These are phyloP conservation scores for Tragulus kanchil DNA, from an alignment of 2,113 vertebrate genomes.

Conservation along the genomic window DNA sequence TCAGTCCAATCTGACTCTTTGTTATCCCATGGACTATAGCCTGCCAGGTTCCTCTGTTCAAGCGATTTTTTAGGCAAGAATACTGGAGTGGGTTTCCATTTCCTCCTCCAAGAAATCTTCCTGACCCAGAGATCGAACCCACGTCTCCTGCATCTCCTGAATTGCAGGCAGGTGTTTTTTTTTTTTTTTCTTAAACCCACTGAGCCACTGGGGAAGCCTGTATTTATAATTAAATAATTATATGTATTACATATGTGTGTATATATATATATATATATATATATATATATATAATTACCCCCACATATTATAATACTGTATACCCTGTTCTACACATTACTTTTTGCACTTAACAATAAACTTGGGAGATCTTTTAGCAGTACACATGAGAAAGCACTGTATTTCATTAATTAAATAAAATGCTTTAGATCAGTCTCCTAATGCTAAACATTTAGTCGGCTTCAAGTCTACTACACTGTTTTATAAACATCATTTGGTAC, in stretches of 20 bases:
- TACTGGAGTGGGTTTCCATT: background rate
- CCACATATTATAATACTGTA: background rate
- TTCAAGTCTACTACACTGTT: background rate
- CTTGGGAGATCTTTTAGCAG: background rate
- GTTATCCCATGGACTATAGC: background rate
- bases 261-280: background rate
- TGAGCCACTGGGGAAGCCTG: background rate
- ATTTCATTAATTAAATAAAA: conserved; percentile 22
- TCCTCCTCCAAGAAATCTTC: background rate
- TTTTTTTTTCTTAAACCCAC: background rate
- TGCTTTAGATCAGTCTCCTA: background rate
- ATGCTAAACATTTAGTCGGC: background rate
- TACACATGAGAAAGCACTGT: background rate
- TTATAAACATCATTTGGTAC: conserved; percentile 30
- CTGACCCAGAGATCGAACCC: background rate
- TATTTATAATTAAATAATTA: background rate
- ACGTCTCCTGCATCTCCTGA: background rate
- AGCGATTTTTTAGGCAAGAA: background rate
- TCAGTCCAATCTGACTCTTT: no score
- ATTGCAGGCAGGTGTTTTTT: background rate
- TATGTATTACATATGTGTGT: background rate
- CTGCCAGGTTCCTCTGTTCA: background rate
- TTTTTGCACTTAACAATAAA: conserved; percentile 2
- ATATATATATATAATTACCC: background rate
- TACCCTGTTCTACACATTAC: background rate